phyloP scores from a whole-genome alignment of 2,113 vertebrate species.

The Rhabdomys dilectus region DNA sequence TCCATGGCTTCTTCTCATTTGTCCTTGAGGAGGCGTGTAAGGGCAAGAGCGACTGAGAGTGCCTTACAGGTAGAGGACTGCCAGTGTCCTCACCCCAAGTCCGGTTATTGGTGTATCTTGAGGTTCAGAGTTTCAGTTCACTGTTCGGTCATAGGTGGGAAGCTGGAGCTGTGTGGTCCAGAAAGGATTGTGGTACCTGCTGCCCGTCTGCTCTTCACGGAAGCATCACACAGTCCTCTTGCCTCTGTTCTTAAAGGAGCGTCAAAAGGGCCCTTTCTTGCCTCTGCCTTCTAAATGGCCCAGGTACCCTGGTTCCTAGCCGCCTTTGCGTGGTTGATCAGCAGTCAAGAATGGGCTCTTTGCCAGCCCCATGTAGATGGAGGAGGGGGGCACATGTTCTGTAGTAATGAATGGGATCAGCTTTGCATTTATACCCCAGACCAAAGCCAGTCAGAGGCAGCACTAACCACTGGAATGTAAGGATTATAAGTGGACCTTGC shows the following conservation, averaged over 20 bases:
- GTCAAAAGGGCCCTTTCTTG: neutral
- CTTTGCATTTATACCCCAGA: neutral
- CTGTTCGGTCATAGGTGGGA: neutral
- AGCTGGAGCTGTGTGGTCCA: neutral
- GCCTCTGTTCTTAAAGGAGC: neutral
- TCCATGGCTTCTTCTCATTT: rapidly evolving
- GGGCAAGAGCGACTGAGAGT: rapidly evolving
- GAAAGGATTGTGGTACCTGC: neutral
- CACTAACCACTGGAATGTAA: rapidly evolving
- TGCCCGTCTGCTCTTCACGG: neutral
- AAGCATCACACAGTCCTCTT: neutral
- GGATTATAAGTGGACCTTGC: rapidly evolving
- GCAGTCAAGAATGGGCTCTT: neutral
- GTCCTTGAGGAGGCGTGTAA: neutral
- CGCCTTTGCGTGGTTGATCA: neutral
- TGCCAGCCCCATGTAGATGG: neutral
- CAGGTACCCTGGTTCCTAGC: rapidly evolving
- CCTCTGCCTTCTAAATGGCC: rapidly evolving
- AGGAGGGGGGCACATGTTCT: neutral
- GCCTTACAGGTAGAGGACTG: neutral
- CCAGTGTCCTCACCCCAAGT: rapidly evolving
- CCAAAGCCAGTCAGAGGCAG: neutral
- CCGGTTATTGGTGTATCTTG: neutral
- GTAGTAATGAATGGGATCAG: neutral
- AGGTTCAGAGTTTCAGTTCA: neutral